Base-by-base conservation (phyloP, 2,888 invertebrate species). In the Drosophila siamana region DNA sequence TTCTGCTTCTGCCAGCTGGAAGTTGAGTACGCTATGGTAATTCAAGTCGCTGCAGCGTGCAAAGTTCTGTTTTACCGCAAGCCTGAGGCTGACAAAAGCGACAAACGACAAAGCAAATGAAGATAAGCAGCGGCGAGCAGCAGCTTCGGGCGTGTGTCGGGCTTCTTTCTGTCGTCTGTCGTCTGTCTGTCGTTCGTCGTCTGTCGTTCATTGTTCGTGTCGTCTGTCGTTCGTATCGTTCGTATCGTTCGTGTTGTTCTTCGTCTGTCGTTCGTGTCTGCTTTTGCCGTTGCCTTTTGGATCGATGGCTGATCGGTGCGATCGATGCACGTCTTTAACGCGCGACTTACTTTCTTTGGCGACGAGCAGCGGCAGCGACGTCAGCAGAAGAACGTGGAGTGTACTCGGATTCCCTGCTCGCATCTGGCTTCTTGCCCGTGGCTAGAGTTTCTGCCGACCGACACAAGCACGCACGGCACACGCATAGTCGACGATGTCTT, bases 401-500 rank as follows among this genome's bases (percentile, higher is more conserved):
- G 24, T 33, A n/a, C 33, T 33, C 33, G 33, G n/a, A n/a, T 33
- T 33, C n/a, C 33, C 41, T 61, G 46, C 68, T 69, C 65, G 69
- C 57, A 68, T 63, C 62, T 65, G 69, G 85, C 78, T 79, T 77
- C 70, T 71, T 52, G 38, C 46, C 36, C 63, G 63, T 65, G 76
- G 56, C 69, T 79, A 68, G 67, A 65, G 67, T 64, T 78, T 78
- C 78, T 69, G 2, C 33, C 30, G 33, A 11, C n/a, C n/a, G 33
- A 33, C 36, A 7, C 13, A 38, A 13, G 13, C 15, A 38, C 7
- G 41, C 28, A 43, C 22, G 43, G 48, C 63, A 65, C 56, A 60
- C 57, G 72, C 80, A 65, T 65, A 67, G 61, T 74, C 54, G 87
- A 89, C 90, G 89, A 90, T 89, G 87, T 90, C 90, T 90, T 80